These are phyloP conservation scores for Tamandua tetradactyla DNA, from an alignment of 2,797 vertebrate species.

Conservation along the genomic window DNA sequence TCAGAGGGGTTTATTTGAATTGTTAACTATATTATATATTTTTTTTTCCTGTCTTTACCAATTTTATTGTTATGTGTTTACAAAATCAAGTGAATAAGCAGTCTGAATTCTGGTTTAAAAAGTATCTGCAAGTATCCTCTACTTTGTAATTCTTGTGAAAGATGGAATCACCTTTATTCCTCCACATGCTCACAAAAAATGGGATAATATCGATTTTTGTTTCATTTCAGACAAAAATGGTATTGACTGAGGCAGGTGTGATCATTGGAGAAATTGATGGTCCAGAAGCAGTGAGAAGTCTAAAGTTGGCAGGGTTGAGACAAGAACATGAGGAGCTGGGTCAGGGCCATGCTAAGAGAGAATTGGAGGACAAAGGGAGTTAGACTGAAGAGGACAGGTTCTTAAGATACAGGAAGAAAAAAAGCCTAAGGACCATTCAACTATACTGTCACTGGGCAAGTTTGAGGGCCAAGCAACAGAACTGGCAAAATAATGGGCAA, in stretches of 20 bases:
- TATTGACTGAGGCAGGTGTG: background rate
- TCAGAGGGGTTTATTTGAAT: conserved; percentile 54
- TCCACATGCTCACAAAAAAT: background rate
- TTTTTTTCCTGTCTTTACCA: background rate
- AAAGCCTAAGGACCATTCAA: background rate
- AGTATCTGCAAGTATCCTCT: background rate
- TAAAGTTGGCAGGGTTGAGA: background rate
- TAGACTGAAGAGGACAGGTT: background rate
- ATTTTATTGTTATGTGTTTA: conserved; percentile 48
- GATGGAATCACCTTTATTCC: background rate
- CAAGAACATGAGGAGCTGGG: background rate
- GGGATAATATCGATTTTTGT: background rate
- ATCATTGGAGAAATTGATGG: background rate
- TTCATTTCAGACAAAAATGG: conserved; percentile 25
- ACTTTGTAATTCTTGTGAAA: conserved; percentile 25
- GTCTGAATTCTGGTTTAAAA: conserved; percentile 39
- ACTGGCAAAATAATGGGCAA: background rate
- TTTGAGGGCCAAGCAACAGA: background rate
- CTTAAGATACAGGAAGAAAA: background rate
- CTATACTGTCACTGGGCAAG: background rate
- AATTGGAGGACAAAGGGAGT: background rate
- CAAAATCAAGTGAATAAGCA: conserved; percentile 20
- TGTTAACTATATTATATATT: conserved; percentile 22
- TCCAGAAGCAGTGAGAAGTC: background rate
- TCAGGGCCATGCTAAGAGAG: background rate